phyloP scores from a whole-genome alignment of 2,888 invertebrate genomes.

The Bedellia somnulentella region DNA sequence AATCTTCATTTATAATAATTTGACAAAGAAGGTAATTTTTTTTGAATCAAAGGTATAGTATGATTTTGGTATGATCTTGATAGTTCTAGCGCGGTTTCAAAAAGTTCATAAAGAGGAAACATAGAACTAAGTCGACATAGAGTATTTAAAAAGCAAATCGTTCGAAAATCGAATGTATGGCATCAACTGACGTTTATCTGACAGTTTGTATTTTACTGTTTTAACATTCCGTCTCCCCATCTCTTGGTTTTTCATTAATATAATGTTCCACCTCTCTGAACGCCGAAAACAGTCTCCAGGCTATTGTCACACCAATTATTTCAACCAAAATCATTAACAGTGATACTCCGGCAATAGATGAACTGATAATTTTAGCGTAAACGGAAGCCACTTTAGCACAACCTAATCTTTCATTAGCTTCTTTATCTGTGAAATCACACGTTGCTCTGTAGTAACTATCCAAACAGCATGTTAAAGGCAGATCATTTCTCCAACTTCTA shows the following conservation, averaged over 20 bases:
- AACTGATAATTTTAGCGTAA: slow-evolving; percentile 50
- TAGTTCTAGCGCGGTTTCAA: too few relatives aligned
- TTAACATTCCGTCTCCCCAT: slow-evolving; percentile 52
- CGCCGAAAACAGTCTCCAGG: slow-evolving; percentile 43
- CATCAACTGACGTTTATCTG: too few relatives aligned
- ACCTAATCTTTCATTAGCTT: slow-evolving; percentile 47
- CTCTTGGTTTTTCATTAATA: slow-evolving; percentile 37
- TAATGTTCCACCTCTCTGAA: slow-evolving; percentile 50
- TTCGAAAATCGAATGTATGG: too few relatives aligned
- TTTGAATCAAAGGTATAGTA: too few relatives aligned
- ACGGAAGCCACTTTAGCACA: slow-evolving; percentile 54
- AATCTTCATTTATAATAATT: too few relatives aligned
- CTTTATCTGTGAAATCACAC: slow-evolving; percentile 51
- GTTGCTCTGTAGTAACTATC: slow-evolving; percentile 45
- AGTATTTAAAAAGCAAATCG: background rate
- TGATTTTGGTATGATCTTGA: too few relatives aligned
- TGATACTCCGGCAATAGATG: slow-evolving; percentile 43
- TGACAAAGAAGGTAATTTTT: too few relatives aligned
- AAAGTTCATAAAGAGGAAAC: slow-evolving; percentile 32
- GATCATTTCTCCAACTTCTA: slow-evolving; percentile 45
- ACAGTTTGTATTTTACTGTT: slow-evolving; percentile 10
- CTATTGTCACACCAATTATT: slow-evolving; percentile 33
- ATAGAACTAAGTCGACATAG: too few relatives aligned
- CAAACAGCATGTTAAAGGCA: slow-evolving; percentile 42
- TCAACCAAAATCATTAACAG: slow-evolving; percentile 37